These are phyloP conservation scores for Sarcophilus harrisii DNA, from an alignment of 2,797 vertebrate genomes.

Conservation along the genomic window DNA sequence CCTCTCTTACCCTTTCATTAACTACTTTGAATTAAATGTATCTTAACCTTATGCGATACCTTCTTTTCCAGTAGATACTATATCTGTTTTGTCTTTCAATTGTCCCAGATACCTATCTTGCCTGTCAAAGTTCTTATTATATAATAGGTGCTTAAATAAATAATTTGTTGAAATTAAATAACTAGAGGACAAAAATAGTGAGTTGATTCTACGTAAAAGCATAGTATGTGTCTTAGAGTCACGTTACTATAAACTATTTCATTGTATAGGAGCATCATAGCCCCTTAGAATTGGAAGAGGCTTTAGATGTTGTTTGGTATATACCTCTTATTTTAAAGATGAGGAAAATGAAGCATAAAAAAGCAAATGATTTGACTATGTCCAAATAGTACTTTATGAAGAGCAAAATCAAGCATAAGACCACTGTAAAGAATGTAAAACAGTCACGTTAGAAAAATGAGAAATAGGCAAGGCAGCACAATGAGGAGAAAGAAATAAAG, in stretches of 20 bases:
- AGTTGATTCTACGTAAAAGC: neutral
- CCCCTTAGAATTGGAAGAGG: neutral
- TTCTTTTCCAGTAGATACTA: neutral
- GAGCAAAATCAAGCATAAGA: slow-evolving; percentile 7
- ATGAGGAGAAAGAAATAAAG: slow-evolving; percentile 12
- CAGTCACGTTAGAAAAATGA: neutral
- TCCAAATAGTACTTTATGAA: neutral
- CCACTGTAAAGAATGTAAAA: slow-evolving; percentile 46
- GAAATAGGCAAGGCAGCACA: slow-evolving; percentile 5
- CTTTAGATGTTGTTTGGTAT: neutral
- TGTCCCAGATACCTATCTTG: neutral
- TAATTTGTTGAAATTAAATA: neutral
- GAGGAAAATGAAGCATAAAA: neutral
- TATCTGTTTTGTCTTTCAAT: neutral
- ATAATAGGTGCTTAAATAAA: neutral
- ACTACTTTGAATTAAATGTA: neutral
- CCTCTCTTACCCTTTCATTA: neutral
- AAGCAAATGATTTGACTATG: neutral
- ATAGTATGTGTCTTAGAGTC: neutral
- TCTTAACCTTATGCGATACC: neutral
- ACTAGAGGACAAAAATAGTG: neutral
- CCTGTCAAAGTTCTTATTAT: neutral
- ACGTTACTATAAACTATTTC: neutral
- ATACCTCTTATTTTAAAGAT: neutral
- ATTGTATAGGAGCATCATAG: neutral